Evolutionary conservation across 2,888 invertebrate genomes (phyloP).

Genomic region (Epirrhoe alternata): DNA sequence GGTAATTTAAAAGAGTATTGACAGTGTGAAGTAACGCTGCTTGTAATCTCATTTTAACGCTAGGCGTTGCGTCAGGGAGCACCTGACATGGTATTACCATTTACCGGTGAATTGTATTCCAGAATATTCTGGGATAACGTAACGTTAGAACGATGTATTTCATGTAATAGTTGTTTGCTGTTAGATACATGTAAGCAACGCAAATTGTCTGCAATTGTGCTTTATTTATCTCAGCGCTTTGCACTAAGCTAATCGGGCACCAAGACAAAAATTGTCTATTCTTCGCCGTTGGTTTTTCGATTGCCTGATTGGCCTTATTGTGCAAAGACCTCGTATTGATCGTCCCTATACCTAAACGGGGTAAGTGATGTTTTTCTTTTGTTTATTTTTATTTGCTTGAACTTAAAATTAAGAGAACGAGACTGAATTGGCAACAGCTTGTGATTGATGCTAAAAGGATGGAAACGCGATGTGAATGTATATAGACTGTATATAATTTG

Average conservation of each 20-base stretch:
- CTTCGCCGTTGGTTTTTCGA: neutral
- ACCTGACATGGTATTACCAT: constrained; percentile 11
- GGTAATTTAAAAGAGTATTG: constrained; percentile 63
- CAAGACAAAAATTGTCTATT: neutral
- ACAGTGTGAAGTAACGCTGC: constrained; percentile 34
- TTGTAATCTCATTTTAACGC: constrained; percentile 33
- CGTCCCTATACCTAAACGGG: constrained; percentile 19
- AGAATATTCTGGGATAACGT: constrained; percentile 20
- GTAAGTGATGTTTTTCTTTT: constrained; percentile 19
- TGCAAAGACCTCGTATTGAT: constrained; percentile 14
- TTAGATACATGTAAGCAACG: constrained; percentile 29
- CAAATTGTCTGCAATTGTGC: constrained; percentile 23
- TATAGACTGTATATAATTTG: constrained; percentile 61
- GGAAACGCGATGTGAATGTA: constrained; percentile 69
- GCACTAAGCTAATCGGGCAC: constrained; percentile 9
- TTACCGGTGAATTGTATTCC: constrained; percentile 3
- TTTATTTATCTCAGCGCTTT: constrained; percentile 12
- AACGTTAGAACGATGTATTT: constrained; percentile 30
- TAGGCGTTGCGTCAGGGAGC: constrained; percentile 26
- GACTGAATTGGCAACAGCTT: constrained; percentile 81
- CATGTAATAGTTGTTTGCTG: constrained; percentile 34
- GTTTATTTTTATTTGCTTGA: constrained; percentile 26
- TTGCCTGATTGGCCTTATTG: neutral
- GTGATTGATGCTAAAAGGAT: constrained; percentile 64
- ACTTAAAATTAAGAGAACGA: constrained; percentile 57